These are phyloP conservation scores for Phalacrocorax carbo DNA, from an alignment of 2,113 vertebrate genomes.

Conservation along the genomic window DNA sequence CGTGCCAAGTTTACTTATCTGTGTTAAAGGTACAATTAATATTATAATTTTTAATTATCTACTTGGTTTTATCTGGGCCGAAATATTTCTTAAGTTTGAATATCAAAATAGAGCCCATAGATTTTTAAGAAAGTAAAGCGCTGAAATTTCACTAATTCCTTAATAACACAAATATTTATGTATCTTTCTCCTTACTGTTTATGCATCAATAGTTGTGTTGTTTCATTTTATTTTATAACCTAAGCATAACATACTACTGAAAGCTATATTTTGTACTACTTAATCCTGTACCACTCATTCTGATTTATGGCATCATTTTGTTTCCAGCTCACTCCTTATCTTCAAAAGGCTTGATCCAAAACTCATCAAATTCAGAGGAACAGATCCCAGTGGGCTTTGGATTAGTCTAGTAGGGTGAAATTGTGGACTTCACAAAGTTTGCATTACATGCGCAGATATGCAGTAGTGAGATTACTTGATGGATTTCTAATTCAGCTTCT, in stretches of 20 bases:
- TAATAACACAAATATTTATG: slow-evolving; percentile 24
- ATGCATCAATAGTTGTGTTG: background rate
- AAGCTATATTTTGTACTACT: slow-evolving; percentile 50
- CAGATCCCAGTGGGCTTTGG: slow-evolving; percentile 63
- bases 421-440: slow-evolving; percentile 52
- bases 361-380: slow-evolving; percentile 64
- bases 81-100: slow-evolving; percentile 60
- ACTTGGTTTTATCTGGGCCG: slow-evolving; percentile 51
- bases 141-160: slow-evolving; percentile 9
- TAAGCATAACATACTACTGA: slow-evolving; percentile 34
- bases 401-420: slow-evolving; percentile 63
- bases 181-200: background rate
- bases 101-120: slow-evolving; percentile 40
- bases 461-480: slow-evolving; percentile 39
- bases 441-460: slow-evolving; percentile 40
- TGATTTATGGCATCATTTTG: slow-evolving; percentile 68
- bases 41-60: slow-evolving; percentile 65
- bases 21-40: slow-evolving; percentile 60
- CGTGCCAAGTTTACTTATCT: slow-evolving; percentile 61
- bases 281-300: slow-evolving; percentile 58
- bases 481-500: slow-evolving; percentile 60
- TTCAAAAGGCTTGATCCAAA: slow-evolving; percentile 66
- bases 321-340: slow-evolving; percentile 63
- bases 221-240: slow-evolving; percentile 45
- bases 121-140: slow-evolving; percentile 9